Percentiles rank a stretch among this genome's conserved stretches.
Evolutionary conservation across 2,888 invertebrate species (phyloP).

Genomic region (Camponotus fellah): DNA sequence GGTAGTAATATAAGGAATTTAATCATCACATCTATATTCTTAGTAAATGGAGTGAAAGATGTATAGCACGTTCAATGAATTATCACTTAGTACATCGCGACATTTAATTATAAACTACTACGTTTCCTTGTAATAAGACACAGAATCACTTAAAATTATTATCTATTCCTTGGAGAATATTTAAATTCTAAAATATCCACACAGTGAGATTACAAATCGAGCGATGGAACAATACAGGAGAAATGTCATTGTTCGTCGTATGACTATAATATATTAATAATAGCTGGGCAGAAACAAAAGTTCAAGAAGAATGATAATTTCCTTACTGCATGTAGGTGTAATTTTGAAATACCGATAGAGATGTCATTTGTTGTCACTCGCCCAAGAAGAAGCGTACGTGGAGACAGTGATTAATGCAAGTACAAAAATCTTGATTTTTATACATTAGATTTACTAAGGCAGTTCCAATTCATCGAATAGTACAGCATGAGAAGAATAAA

Average conservation of each 20-base stretch:
- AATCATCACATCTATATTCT: not conserved
- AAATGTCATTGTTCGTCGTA: not conserved
- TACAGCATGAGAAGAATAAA: slow-evolving; percentile 58
- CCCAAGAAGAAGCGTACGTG: not conserved
- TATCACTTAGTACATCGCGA: not conserved
- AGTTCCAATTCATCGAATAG: not conserved
- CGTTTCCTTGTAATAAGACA: not conserved
- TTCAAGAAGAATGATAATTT: not conserved
- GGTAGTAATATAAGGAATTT: not conserved
- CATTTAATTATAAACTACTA: not conserved
- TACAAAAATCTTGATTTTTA: not conserved
- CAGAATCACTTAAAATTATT: not conserved
- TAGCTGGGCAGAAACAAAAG: not conserved
- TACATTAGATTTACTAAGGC: not conserved
- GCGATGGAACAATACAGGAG: not conserved
- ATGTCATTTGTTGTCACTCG: not conserved
- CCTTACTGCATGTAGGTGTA: not conserved
- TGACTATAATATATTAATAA: not conserved
- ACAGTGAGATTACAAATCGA: not conserved
- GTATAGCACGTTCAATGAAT: not conserved
- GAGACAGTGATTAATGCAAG: not conserved
- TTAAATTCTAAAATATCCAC: not conserved
- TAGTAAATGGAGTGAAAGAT: not conserved
- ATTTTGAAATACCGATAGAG: slow-evolving; percentile 8
- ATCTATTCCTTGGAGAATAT: not conserved